Conservation (phyloP, 2,888 invertebrate species). For the Ectropis crepuscularia region DNA sequence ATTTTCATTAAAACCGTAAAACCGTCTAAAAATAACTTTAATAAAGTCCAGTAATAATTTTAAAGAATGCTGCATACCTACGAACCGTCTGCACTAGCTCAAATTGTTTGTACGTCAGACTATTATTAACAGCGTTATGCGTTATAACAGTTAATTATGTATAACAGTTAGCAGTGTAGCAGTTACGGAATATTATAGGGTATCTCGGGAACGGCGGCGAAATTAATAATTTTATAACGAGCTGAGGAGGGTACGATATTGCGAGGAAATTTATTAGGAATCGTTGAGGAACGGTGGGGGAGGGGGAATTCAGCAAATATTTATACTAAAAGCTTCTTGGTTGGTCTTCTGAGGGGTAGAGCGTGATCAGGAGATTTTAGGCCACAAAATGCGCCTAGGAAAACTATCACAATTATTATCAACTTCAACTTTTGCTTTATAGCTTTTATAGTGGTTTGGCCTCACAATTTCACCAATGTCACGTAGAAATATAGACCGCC, state of each 20-base stretch:
- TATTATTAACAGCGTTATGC: conserved; percentile 5
- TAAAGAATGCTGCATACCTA: background rate
- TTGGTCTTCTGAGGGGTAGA: background rate
- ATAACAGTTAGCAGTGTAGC: conserved; percentile 3
- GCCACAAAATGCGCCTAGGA: too few relatives aligned
- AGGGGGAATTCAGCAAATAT: background rate
- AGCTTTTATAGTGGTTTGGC: too few relatives aligned
- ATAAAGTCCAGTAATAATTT: background rate
- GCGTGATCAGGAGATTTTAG: too few relatives aligned
- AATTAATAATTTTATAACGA: conserved; percentile 15
- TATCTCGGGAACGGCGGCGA: conserved; percentile 5
- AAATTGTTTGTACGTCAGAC: conserved; percentile 13
- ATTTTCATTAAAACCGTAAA: background rate
- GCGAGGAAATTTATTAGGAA: conserved; percentile 3
- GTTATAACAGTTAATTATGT: conserved; percentile 10
- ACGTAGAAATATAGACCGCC: too few relatives aligned
- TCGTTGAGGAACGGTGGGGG: background rate
- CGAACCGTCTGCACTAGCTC: conserved; percentile 8
- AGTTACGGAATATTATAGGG: conserved; percentile 13
- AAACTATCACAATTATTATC: too few relatives aligned
- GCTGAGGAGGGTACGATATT: conserved; percentile 7
- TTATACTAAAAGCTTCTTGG: background rate
- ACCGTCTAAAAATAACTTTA: background rate
- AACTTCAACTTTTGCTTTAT: too few relatives aligned
- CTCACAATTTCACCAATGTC: too few relatives aligned